Evolutionary conservation across 2,888 invertebrate species (phyloP), one percentile per base, ranked within the genome.

Genomic region (Lasioglossum lativentre): DNA sequence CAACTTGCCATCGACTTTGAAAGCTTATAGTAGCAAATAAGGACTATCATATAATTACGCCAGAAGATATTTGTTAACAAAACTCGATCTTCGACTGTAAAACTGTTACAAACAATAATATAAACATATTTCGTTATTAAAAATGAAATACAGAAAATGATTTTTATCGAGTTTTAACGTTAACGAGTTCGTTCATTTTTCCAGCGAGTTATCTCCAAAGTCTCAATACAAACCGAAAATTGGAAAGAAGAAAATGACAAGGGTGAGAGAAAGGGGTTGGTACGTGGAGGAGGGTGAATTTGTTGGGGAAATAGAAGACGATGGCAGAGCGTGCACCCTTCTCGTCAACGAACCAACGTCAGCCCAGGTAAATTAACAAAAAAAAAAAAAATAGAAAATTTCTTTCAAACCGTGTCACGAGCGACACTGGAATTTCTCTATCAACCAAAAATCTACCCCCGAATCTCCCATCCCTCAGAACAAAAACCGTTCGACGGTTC

Each of bases 211-310:
- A 5, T 23, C 23, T 47, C 23, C 23, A n/a, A n/a, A n/a, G n/a
- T n/a, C n/a, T n/a, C 47, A 47, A 47, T 1, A 23, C 47, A 19
- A 47, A 16, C 19, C 10, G 56, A 40, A 14, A 56, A 74, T 56
- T 56, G 70, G 2, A 30, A 78, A 38, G 34, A n/a, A 42, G 71
- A 75, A 38, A 77, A 80, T 78, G 75, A 73, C 38, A 16, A 68
- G 68, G 59, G 74, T 16, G 0, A 40, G 76, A 6, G 63, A 78
- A 66, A 47, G 75, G 78, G 80, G 74, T 14, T 71, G 75, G 80
- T 72, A 77, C 73, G 75, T 80, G 52, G 81, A 83, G 82, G 84
- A 81, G 83, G 77, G 74, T 86, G 86, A 85, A 81, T 86, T 85
- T 78, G 77, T 80, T 68, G 68, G 59, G 76, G 75, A 70, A 71